Conservation (phyloP, 2,888 invertebrate genomes). For the Drosophila histrio region DNA sequence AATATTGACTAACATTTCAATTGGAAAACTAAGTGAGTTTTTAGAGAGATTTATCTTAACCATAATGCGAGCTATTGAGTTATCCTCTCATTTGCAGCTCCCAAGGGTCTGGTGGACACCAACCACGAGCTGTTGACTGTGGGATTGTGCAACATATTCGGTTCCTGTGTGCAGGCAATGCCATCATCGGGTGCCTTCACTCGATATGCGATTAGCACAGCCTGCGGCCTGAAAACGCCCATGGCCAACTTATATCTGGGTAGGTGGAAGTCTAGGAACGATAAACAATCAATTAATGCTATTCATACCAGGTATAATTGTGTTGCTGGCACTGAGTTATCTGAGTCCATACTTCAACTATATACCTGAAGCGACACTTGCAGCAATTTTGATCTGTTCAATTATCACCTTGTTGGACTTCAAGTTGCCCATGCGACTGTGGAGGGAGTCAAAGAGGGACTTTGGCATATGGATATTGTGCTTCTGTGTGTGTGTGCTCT, state of each 20-base stretch:
- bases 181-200: constrained; percentile 95
- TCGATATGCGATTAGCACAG: constrained; percentile 94
- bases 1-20: constrained; percentile 95
- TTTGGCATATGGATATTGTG: constrained; percentile 88
- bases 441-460: constrained; percentile 87
- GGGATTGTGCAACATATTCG: constrained; percentile 92
- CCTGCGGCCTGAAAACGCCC: constrained; percentile 94
- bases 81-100: constrained; percentile 84
- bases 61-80: not conserved
- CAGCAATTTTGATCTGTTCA: constrained; percentile 95
- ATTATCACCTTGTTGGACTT: constrained; percentile 87
- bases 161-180: constrained; percentile 93
- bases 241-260: constrained; percentile 85
- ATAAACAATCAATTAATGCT: not conserved
- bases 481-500: constrained; percentile 88
- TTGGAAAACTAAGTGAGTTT: constrained; percentile 96
- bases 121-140: constrained; percentile 96
- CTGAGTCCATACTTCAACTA: constrained; percentile 95
- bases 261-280: constrained; percentile 21
- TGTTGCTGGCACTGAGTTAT: constrained; percentile 92
- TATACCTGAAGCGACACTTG: constrained; percentile 93
- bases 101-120: constrained; percentile 90
- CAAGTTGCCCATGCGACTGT: constrained; percentile 85
- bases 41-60: not conserved
- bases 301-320: constrained; percentile 87